These are phyloP conservation scores for Micrasema longulum DNA, from an alignment of 1,140 invertebrate genomes.

Conservation along the genomic window DNA sequence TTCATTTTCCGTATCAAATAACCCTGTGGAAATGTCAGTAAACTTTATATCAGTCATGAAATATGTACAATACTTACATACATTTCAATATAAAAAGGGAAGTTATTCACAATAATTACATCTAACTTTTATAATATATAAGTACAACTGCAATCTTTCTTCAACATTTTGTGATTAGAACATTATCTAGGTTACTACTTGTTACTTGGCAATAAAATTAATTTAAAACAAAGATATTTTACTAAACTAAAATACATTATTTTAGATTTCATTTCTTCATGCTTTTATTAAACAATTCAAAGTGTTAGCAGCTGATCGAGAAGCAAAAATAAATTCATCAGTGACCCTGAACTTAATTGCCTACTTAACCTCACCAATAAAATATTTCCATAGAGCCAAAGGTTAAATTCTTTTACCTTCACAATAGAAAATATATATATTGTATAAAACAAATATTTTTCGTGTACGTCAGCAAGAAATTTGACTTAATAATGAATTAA, in stretches of 20 bases:
- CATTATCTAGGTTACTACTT: too few species aligned
- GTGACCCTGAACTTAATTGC: constrained; percentile 17
- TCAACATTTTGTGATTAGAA: too few species aligned
- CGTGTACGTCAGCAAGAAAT: neutral
- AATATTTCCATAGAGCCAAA: neutral
- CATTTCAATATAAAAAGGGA: neutral
- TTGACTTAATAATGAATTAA: neutral
- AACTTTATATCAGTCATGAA: too few species aligned
- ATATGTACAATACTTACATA: neutral
- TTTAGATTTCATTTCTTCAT: neutral
- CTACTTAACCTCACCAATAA: constrained; percentile 32
- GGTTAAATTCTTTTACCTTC: constrained; percentile 19
- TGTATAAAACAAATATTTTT: neutral
- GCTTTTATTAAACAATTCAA: neutral
- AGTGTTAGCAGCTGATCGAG: neutral
- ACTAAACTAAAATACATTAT: neutral
- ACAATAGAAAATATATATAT: neutral
- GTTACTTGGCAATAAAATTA: too few species aligned
- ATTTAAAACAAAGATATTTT: too few species aligned
- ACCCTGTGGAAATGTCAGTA: constrained; percentile 57
- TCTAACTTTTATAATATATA: too few species aligned
- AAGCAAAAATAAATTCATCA: neutral
- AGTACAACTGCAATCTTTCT: too few species aligned
- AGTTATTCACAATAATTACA: neutral
- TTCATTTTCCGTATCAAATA: constrained; percentile 75